Conservation (phyloP, 2,113 vertebrate species). For the Corynorhinus townsendii region DNA sequence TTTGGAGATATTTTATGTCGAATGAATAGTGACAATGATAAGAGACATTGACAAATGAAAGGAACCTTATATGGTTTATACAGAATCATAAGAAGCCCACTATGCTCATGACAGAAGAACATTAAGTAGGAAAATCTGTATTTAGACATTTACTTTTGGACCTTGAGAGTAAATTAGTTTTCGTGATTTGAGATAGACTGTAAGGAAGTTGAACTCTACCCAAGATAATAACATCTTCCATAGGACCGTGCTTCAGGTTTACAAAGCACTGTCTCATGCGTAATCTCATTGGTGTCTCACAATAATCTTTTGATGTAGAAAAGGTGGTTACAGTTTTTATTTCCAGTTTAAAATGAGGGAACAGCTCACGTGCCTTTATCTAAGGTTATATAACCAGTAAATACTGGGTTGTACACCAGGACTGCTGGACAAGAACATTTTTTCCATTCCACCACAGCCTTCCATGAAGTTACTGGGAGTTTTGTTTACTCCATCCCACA, state of each 20-base stretch:
- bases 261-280: not conserved
- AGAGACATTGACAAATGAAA: conserved; percentile 25
- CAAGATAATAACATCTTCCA: not conserved
- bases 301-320: not conserved
- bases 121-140: conserved; percentile 14
- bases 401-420: not conserved
- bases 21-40: not conserved
- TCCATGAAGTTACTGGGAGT: not conserved
- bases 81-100: conserved; percentile 17
- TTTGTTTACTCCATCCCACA: not conserved
- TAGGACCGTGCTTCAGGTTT: not conserved
- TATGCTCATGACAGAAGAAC: conserved; percentile 2
- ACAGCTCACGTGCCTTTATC: not conserved
- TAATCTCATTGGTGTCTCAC: not conserved
- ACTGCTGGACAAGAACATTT: not conserved
- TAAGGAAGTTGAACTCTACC: not conserved
- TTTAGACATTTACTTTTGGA: conserved; percentile 23
- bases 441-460: not conserved
- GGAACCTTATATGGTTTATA: not conserved
- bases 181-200: not conserved
- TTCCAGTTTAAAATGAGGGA: conserved; percentile 12
- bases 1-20: not conserved
- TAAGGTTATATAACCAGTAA: not conserved
- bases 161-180: not conserved
- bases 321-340: not conserved